A percentile compares a stretch with the other conserved stretches of the same genome.
Evolutionary conservation across 92 coral and sea anemone genomes (phyloP).

Genomic region (Siderastrea siderea): DNA sequence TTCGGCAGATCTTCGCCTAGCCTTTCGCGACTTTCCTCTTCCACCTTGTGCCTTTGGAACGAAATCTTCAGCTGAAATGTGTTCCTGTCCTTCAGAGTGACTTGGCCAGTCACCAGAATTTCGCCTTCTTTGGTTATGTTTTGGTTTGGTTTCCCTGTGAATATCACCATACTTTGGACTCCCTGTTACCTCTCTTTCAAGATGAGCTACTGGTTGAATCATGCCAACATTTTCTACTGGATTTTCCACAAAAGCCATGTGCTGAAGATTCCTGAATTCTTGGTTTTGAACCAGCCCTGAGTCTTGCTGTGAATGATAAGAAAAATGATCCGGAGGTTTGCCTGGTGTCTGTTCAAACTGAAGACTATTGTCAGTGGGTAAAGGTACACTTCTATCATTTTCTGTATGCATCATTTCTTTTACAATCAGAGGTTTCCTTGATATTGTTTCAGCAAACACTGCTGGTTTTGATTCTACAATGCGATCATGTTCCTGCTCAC

Average conservation of each 20-base stretch:
- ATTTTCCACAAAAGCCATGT: constrained; percentile 10
- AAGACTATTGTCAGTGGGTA: neutral
- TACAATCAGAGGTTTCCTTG: constrained; percentile 6
- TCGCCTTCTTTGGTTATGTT: constrained; percentile 40
- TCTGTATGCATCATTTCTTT: constrained; percentile 24
- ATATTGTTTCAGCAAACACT: neutral
- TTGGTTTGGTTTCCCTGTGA: constrained; percentile 3
- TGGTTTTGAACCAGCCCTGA: neutral
- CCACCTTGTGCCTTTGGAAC: neutral
- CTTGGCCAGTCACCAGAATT: constrained; percentile 41
- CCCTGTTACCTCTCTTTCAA: constrained; percentile 34
- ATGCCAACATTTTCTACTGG: neutral
- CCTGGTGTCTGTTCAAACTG: neutral
- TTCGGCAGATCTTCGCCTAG: constrained; percentile 52
- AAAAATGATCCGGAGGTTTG: neutral
- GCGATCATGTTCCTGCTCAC: constrained; percentile 69
- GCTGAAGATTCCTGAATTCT: constrained; percentile 25
- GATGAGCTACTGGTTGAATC: neutral
- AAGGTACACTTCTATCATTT: neutral
- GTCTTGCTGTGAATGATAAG: neutral
- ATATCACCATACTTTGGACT: constrained; percentile 36
- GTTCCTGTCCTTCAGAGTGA: constrained; percentile 11
- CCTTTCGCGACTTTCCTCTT: constrained; percentile 53
- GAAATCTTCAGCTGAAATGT: constrained; percentile 12
- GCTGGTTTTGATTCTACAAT: constrained; percentile 17